Evolutionary conservation across 2,113 vertebrate genomes (phyloP).

Genomic region (Noturus placidus): DNA sequence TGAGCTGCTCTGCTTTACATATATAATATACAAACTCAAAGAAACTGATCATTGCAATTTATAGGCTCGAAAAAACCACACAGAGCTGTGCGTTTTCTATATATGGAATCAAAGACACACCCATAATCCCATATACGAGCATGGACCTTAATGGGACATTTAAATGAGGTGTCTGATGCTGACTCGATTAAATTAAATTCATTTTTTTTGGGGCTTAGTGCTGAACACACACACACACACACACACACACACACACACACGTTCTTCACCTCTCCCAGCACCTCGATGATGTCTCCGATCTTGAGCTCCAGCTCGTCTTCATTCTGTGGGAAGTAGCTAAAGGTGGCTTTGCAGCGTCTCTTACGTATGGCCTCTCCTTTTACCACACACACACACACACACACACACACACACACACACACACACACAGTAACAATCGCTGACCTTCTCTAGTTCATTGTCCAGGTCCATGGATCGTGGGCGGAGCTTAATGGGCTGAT

Average conservation of each 20-base stretch:
- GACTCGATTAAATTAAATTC: too few species aligned
- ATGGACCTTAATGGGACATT: not conserved
- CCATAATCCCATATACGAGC: not conserved
- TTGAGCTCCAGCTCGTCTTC: slow-evolving; percentile 95
- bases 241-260: not conserved
- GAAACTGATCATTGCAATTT: not conserved
- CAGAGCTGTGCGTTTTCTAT: not conserved
- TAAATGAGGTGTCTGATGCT: not conserved
- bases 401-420: not conserved
- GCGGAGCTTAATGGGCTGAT: slow-evolving; percentile 92
- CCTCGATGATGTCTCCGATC: slow-evolving; percentile 93
- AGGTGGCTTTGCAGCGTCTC: slow-evolving; percentile 92
- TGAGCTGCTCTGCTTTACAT: not conserved
- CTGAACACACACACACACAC: slow-evolving; percentile 27
- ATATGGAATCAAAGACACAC: not conserved
- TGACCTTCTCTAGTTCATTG: slow-evolving; percentile 87
- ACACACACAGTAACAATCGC: not conserved
- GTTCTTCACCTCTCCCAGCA: slow-evolving; percentile 84
- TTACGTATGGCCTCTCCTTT: slow-evolving; percentile 86
- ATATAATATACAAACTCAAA: not conserved
- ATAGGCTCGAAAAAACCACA: not conserved
- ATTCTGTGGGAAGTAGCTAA: slow-evolving; percentile 96
- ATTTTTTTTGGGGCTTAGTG: not conserved
- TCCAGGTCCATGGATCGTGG: slow-evolving; percentile 92
- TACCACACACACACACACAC: slow-evolving; percentile 19